Evolutionary conservation across 2,797 vertebrate species (phyloP).

Genomic region (Pseudomugil gertrudae): DNA sequence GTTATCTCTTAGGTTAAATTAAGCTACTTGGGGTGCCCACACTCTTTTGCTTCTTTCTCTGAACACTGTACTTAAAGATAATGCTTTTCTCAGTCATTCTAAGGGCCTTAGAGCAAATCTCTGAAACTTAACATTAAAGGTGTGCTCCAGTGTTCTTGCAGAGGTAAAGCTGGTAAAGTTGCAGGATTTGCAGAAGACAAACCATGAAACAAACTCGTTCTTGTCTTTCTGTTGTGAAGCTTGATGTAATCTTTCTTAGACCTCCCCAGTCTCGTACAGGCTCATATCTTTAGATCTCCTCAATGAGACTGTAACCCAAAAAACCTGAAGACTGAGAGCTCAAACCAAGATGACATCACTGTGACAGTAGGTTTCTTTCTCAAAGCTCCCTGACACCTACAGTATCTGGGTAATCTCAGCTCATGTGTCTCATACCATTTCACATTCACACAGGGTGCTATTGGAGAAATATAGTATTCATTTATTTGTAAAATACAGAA

Average conservation of each 20-base stretch:
- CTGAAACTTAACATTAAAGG: background rate
- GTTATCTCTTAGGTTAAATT: background rate
- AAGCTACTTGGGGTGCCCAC: background rate
- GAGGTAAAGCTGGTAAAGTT: background rate
- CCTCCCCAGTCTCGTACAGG: background rate
- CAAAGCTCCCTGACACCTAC: conserved; percentile 1
- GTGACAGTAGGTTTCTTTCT: conserved; percentile 20
- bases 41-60: background rate
- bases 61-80: background rate
- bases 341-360: conserved; percentile 13
- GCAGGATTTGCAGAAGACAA: background rate
- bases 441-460: conserved; percentile 1
- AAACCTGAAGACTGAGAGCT: background rate
- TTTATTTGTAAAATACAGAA: background rate
- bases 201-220: background rate
- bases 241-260: conserved; percentile 10
- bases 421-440: conserved; percentile 14
- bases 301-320: background rate
- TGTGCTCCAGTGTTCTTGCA: background rate
- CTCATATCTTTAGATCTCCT: conserved; percentile 4
- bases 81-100: background rate
- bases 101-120: conserved; percentile 5
- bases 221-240: conserved; percentile 8
- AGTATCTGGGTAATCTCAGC: conserved; percentile 17
- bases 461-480: background rate